Evolutionary conservation across 2,888 invertebrate genomes (phyloP), one percentile per base, ranked within the genome.

Genomic region (Eulithis testata): DNA sequence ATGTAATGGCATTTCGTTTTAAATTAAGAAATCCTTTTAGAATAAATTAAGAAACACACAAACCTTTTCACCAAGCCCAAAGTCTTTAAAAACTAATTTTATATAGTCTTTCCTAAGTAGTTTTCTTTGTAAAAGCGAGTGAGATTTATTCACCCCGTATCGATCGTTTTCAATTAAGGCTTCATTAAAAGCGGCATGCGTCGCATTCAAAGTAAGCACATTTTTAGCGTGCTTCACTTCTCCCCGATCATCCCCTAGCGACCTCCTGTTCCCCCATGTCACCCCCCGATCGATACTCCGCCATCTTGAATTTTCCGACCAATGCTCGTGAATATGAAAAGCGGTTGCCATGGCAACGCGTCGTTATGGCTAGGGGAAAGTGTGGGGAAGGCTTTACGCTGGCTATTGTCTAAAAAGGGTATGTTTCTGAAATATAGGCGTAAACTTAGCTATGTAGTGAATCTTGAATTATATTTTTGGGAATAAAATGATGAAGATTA

Each of bases 221-320:
- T 82, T 84, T 86, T 84, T 76, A 80, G 78, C 81, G 78, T 76
- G 73, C 77, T 75, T 75, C 67, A 69, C 60, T 58, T 68, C 80
- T 77, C 81, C 82, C 82, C 65, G 60, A 60, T 11, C 63, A 71
- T 71, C 73, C 79, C 76, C 80, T 70, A 76, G 70, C 73, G 65
- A 73, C 73, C 73, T 78, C 76, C 74, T 78, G 75, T 73, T 82
- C 85, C 82, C 65, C 71, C 80, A 71, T 76, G 74, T 73, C 78
- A 76, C 75, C 83, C 81, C 75, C 72, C 86, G 92, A 93, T 93
- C 93, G 89, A 90, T 92, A 89, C 66, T 67, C 79, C 83, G 93
- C 93, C 93, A 93, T 93, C 78, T 93, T 93, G 93, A 86, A 92
- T 93, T 93, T 93, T 84, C 93, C 93, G 84, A 89, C 93, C 93